These are phyloP conservation scores for Gonioctena quinquepunctata DNA, from an alignment of 1,140 invertebrate genomes.

Conservation along the genomic window DNA sequence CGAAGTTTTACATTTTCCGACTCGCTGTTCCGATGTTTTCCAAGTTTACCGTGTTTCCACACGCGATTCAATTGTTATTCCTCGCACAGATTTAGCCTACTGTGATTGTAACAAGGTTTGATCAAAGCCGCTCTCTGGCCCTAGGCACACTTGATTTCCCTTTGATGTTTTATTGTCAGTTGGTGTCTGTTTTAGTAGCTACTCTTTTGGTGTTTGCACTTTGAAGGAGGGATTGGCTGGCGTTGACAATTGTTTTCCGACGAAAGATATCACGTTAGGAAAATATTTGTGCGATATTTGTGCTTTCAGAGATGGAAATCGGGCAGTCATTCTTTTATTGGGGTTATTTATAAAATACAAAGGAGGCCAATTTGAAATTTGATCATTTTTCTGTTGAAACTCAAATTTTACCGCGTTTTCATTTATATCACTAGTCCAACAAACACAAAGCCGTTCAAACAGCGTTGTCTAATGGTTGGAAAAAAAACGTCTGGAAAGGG, in stretches of 20 bases:
- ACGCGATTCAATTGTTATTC: constrained; percentile 44
- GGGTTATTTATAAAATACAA: too few relatives aligned
- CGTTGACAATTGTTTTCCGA: not conserved
- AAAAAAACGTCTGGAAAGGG: too few relatives aligned
- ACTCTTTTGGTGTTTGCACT: not conserved
- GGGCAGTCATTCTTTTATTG: too few relatives aligned
- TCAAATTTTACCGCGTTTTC: too few relatives aligned
- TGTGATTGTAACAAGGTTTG: constrained; percentile 37
- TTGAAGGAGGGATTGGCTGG: not conserved
- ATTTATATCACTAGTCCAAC: too few relatives aligned
- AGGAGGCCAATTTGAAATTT: too few relatives aligned
- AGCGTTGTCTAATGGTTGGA: too few relatives aligned
- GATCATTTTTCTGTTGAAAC: too few relatives aligned
- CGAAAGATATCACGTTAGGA: not conserved
- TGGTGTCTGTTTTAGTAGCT: constrained; percentile 5
- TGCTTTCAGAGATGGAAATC: too few relatives aligned
- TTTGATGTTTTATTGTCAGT: constrained; percentile 37
- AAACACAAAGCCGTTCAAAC: too few relatives aligned
- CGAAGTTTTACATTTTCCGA: constrained; percentile 1
- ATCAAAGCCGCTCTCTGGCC: constrained; percentile 33
- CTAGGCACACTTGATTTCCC: constrained; percentile 35
- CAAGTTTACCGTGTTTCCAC: constrained; percentile 28
- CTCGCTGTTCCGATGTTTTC: constrained; percentile 3
- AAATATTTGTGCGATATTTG: too few relatives aligned
- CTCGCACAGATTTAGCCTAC: constrained; percentile 29